Percentiles rank a stretch among this genome's conserved stretches.
Evolutionary conservation across 2,888 invertebrate species (phyloP).

Genomic region (Brenthis hecate): DNA sequence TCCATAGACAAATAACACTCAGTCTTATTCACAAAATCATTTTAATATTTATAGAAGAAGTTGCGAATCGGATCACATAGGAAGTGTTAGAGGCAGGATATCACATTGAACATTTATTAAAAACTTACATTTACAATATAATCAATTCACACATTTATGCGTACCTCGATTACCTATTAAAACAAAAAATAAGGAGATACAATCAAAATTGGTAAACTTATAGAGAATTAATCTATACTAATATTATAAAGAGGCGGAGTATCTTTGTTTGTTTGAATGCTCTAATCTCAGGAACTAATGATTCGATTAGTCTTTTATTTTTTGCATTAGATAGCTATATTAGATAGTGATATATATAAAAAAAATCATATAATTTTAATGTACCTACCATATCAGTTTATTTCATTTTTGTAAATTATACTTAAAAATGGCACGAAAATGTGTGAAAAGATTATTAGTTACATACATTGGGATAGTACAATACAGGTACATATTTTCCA

Average conservation of each 20-base stretch:
- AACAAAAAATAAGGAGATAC: constrained; percentile 13
- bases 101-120: constrained; percentile 78
- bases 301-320: no score
- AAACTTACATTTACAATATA: constrained; percentile 47
- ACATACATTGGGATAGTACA: constrained; percentile 17
- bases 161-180: constrained; percentile 1
- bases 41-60: constrained; percentile 68
- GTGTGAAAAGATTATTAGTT: constrained; percentile 30
- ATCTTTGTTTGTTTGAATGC: no score
- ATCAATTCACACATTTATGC: constrained; percentile 36
- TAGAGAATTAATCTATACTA: no score
- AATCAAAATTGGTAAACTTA: no score
- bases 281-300: no score
- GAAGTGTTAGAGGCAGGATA: constrained; percentile 79
- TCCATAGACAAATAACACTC: constrained; percentile 18
- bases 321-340: no score
- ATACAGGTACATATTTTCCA: constrained; percentile 26
- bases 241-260: no score
- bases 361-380: no score
- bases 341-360: no score
- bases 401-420: no score
- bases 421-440: constrained; percentile 21
- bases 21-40: constrained; percentile 60
- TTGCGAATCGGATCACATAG: constrained; percentile 69
- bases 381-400: no score